These are phyloP conservation scores for Agraylea sexmaculata DNA, from an alignment of 1,140 invertebrate genomes.

Conservation along the genomic window DNA sequence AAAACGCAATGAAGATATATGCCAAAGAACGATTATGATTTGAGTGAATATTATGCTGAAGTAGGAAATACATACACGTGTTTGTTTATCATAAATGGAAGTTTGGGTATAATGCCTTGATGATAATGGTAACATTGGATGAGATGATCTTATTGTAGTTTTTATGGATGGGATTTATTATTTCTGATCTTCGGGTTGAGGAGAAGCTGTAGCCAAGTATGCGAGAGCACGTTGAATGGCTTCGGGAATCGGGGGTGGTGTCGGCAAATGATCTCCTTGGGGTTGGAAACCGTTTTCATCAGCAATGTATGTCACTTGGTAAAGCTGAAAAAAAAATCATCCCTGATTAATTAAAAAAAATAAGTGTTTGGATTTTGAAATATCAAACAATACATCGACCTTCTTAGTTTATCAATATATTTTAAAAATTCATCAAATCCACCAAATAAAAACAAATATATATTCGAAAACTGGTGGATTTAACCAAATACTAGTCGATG, in stretches of 20 bases:
- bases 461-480: too few species aligned
- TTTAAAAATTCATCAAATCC: conserved; percentile 1
- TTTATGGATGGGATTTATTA: conserved; percentile 3
- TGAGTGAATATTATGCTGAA: too few species aligned
- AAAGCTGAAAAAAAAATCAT: conserved; percentile 29
- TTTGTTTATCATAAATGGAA: too few species aligned
- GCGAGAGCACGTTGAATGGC: conserved; percentile 33
- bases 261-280: conserved; percentile 60
- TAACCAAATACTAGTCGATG: too few species aligned
- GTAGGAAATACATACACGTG: too few species aligned
- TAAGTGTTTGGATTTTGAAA: neutral
- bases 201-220: conserved; percentile 36
- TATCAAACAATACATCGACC: neutral
- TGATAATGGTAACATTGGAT: too few species aligned
- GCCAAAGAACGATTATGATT: too few species aligned
- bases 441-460: too few species aligned
- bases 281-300: conserved; percentile 71
- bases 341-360: neutral
- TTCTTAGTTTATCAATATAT: neutral
- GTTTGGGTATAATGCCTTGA: too few species aligned
- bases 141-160: neutral
- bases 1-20: too few species aligned
- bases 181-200: conserved; percentile 24
- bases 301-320: conserved; percentile 60
- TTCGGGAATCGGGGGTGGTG: conserved; percentile 60